These are phyloP conservation scores for Cheirogaleus major DNA, from an alignment of 2,797 vertebrate species.

Conservation along the genomic window DNA sequence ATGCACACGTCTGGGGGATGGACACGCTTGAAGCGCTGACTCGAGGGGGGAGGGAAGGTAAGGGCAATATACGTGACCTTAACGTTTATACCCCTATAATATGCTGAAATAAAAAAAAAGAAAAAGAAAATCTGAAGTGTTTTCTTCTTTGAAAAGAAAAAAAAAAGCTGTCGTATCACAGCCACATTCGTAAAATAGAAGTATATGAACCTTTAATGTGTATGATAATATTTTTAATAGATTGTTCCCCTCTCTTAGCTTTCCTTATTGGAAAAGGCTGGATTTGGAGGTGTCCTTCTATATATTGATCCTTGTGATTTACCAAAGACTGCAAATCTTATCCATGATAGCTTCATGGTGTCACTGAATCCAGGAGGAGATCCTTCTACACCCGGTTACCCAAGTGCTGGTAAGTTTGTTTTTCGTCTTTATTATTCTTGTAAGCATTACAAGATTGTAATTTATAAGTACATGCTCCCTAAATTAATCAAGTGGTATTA, in stretches of 20 bases:
- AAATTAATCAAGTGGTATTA: neutral
- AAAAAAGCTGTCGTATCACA: neutral
- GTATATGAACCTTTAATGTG: neutral
- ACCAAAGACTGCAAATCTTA: slow-evolving; percentile 82
- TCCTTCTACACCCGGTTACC: slow-evolving; percentile 88
- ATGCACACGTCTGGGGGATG: too few relatives aligned
- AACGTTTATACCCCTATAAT: too few relatives aligned
- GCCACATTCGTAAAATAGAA: neutral
- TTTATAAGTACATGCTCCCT: neutral
- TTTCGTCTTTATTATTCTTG: neutral
- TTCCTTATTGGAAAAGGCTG: slow-evolving; percentile 90
- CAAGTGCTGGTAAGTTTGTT: slow-evolving; percentile 89
- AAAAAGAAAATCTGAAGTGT: neutral
- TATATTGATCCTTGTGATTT: slow-evolving; percentile 94
- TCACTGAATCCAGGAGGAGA: slow-evolving; percentile 93
- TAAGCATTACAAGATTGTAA: neutral
- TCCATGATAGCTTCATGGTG: slow-evolving; percentile 90
- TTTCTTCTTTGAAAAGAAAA: neutral
- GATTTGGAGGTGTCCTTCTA: slow-evolving; percentile 92
- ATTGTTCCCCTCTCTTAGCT: slow-evolving; percentile 84
- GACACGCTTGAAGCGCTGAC: too few relatives aligned
- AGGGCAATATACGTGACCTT: too few relatives aligned
- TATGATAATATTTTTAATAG: neutral
- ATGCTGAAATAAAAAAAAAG: too few relatives aligned
- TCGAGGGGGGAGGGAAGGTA: too few relatives aligned